A percentile compares a stretch with the other conserved stretches of the same genome.
Evolutionary conservation across 2,113 vertebrate species (phyloP).

Genomic region (Pangasianodon hypophthalmus): DNA sequence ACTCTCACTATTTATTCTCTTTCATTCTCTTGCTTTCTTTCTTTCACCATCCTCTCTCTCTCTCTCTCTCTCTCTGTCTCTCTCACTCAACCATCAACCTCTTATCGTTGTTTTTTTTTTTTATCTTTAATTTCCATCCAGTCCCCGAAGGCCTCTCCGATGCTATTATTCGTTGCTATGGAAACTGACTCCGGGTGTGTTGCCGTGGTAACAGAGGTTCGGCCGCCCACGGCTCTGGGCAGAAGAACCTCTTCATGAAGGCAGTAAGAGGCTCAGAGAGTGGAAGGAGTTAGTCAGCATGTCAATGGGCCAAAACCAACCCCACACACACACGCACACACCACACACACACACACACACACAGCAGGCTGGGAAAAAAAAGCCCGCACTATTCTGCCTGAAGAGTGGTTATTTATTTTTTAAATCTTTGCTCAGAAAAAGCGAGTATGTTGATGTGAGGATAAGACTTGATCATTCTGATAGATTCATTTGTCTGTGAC

Average conservation of each 20-base stretch:
- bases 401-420: not conserved
- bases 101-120: not conserved
- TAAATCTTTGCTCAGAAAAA: not conserved
- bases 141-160: slow-evolving; percentile 22
- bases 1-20: not conserved
- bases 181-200: slow-evolving; percentile 56
- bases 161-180: slow-evolving; percentile 55
- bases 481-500: not conserved
- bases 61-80: not conserved
- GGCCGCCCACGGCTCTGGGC: slow-evolving; percentile 55
- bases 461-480: not conserved
- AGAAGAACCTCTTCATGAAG: slow-evolving; percentile 49
- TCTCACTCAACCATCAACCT: not conserved
- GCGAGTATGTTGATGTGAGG: not conserved
- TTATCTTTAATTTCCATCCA: slow-evolving; percentile 14
- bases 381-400: not conserved
- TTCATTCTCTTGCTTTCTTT: not conserved
- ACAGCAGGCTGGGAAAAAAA: not conserved
- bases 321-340: slow-evolving; percentile 19
- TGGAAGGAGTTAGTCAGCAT: slow-evolving; percentile 59
- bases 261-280: slow-evolving; percentile 39
- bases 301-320: slow-evolving; percentile 41
- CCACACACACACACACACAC: not conserved
- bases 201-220: slow-evolving; percentile 57
- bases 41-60: not conserved